Base-by-base conservation (phyloP, 1,140 invertebrate species). In the Ostrea edulis region DNA sequence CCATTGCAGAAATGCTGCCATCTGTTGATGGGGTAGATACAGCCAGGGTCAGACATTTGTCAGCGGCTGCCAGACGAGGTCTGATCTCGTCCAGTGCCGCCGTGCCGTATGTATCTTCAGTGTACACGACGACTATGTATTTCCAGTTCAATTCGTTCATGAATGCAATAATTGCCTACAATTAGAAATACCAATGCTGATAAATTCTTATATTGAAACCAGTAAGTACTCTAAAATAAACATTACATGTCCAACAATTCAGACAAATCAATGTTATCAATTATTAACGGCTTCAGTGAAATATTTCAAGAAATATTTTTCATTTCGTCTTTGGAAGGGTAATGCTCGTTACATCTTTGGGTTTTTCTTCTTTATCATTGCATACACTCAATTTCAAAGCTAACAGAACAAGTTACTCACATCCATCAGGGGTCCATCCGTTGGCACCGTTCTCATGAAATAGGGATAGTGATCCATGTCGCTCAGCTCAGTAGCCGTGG, bases 361-460 rank as follows among this genome's bases (percentile, higher is more conserved):
- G 2, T 44, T 44, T 44, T 44, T 44, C 35, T 44, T 44, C 35
- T 44, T 2, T 44, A 44, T 44, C 1, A 44, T 44, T 44, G 35
- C 5, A 44, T 44, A 5, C 35, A 44, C 1, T 2, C 35, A 1
- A 44, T 44, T 44, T 44, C 35, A 44, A 44, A 44, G 5, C 35
- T 5, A 44, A 44, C 5, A 44, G 35, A 44, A 44, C n/a, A 44
- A 44, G 5, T 11, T 82, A 87, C 90, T 90, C 86, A 94, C 93
- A 65, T 91, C 89, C 88, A 92, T 91, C 8, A 93, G 85, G 11
- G 91, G 97, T 89, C 96, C 96, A 95, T 98, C 97, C 0, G 97
- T 97, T 17, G 97, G 97, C 44, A 98, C 97, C 7, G 97, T 97
- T 8, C 97, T 96, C 91, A 97, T 95, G 95, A 97, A 97, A 90